Evolutionary conservation across 2,113 vertebrate species (phyloP), one percentile per base, ranked within the genome.

Genomic region (Megalops atlanticus): DNA sequence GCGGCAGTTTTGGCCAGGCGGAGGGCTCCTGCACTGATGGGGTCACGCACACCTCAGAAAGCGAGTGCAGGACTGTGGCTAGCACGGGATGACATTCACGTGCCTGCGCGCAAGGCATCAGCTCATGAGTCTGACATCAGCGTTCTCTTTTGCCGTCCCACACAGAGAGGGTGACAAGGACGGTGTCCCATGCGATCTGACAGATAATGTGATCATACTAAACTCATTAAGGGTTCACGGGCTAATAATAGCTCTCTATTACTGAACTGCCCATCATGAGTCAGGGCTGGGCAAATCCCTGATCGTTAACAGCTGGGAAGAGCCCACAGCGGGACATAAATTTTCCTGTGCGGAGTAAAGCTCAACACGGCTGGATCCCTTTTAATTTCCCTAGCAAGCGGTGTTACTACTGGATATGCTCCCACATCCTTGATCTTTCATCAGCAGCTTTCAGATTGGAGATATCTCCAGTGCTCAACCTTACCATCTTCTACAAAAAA

Each of bases 241-340:
- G 86, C 82, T 89, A 91, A 90, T 89, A 91, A 91, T 86, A 87
- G 88, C 83, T 78, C 54, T 80, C 83, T 85, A 89, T 90, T 90
- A 86, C 80, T 82, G 83, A 78, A 49, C 41, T 73, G 49, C 84
- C 82, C 83, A 83, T 87, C 87, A 85, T 68, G 81, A 47, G 14
- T 86, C 82, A 84, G 82, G 81, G 85, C 88, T 82, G 75, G 87
- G 81, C 89, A 87, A 88, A 87, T 84, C 84, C 81, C 74, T 84
- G 69, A 76, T 84, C 80, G 81, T 87, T 82, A 83, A 86, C 77
- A 82, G 86, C 78, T 85, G 64, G 85, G 82, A 89, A 87, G 82
- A 86, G 36, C 85, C 83, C 82, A 16, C 47, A 43, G 85, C 71
- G 70, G 83, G 84, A 82, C 86, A 90, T 89, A 86, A 91, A 91